These are phyloP conservation scores for Talpa occidentalis DNA, from an alignment of 2,113 vertebrate genomes.

Conservation along the genomic window DNA sequence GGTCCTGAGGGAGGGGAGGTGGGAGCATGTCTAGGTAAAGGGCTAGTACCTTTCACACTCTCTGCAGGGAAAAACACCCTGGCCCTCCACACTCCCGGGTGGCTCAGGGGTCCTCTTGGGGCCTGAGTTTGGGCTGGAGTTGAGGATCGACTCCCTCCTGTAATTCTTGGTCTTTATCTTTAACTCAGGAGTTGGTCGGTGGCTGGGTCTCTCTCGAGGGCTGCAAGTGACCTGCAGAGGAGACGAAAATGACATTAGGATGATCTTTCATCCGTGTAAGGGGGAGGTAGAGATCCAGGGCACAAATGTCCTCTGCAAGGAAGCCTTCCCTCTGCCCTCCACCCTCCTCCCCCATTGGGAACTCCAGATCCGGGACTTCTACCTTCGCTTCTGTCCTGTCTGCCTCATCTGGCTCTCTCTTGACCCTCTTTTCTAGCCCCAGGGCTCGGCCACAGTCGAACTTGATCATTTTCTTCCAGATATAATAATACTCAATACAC, in stretches of 20 bases:
- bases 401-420: conserved; percentile 62
- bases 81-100: neutral
- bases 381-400: conserved; percentile 79
- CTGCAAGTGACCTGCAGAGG: conserved; percentile 63
- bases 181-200: conserved; percentile 57
- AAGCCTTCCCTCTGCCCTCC: neutral
- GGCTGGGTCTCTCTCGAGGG: conserved; percentile 58
- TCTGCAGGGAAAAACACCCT: conserved; percentile 79
- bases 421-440: conserved; percentile 69
- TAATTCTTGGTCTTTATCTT: conserved; percentile 72
- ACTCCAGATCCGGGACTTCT: neutral
- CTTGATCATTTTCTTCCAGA: conserved; percentile 86
- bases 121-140: conserved; percentile 50
- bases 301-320: neutral
- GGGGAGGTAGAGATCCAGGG: neutral
- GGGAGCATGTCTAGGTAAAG: accelerated
- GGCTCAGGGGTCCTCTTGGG: conserved; percentile 59
- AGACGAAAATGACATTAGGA: neutral
- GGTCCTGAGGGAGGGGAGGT: accelerated
- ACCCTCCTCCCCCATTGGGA: neutral
- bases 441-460: conserved; percentile 75
- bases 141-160: conserved; percentile 48
- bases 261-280: neutral
- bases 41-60: conserved; percentile 83
- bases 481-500: conserved; percentile 90